These are phyloP conservation scores for Erythrocercus mccallii DNA, from an alignment of 2,113 vertebrate species.

Conservation along the genomic window DNA sequence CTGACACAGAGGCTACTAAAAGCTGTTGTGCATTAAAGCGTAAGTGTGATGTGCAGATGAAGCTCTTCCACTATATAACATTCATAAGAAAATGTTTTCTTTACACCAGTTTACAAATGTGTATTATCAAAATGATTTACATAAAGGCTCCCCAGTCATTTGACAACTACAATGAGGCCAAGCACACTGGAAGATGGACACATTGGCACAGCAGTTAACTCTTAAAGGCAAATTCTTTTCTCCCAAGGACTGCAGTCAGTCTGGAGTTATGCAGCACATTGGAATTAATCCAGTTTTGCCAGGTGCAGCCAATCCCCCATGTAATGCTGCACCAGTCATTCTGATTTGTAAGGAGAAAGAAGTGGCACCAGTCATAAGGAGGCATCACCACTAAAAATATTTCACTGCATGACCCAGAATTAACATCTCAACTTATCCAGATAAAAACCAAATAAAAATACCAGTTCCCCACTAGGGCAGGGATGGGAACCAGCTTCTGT, in stretches of 20 bases:
- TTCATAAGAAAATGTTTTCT: background rate
- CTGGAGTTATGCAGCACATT: background rate
- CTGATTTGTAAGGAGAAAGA: background rate
- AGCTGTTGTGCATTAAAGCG: background rate
- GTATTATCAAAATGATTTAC: background rate
- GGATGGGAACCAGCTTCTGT: background rate
- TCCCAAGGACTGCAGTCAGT: background rate
- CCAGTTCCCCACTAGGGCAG: background rate
- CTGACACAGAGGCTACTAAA: background rate
- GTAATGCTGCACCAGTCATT: background rate
- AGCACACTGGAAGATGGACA: background rate
- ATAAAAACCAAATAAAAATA: background rate
- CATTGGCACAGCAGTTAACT: background rate
- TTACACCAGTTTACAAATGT: background rate
- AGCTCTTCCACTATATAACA: background rate
- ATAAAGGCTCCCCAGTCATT: background rate
- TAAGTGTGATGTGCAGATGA: background rate
- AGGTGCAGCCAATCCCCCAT: constrained; percentile 5
- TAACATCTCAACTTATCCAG: background rate
- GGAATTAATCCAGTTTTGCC: constrained; percentile 31
- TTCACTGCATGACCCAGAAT: background rate
- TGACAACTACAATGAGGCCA: background rate
- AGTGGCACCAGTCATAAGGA: background rate
- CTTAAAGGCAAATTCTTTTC: background rate
- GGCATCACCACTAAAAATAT: background rate